Evolutionary conservation across 2,113 vertebrate genomes (phyloP).

Genomic region (Ursus arctos): DNA sequence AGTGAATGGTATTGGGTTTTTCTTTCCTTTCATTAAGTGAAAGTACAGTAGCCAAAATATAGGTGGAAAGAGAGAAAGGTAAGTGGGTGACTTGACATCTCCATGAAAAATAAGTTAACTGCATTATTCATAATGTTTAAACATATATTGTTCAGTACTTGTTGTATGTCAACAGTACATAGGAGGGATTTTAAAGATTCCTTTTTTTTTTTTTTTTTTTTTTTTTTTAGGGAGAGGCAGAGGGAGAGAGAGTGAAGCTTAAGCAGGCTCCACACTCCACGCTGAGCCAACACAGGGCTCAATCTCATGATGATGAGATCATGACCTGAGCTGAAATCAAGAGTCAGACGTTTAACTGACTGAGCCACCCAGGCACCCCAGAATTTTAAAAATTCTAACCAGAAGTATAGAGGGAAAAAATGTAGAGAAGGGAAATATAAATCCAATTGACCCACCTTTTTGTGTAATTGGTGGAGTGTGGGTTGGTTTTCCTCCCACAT

Average conservation of each 20-base stretch:
- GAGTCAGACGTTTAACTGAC: not conserved
- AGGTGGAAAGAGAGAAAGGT: not conserved
- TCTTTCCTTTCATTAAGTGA: conserved; percentile 13
- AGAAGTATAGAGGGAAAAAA: not conserved
- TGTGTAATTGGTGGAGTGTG: not conserved
- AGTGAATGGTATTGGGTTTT: not conserved
- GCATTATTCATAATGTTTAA: not conserved
- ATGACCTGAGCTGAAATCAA: not conserved
- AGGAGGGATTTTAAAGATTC: not conserved
- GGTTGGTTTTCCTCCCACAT: not conserved
- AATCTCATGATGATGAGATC: not conserved
- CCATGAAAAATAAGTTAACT: conserved; percentile 3
- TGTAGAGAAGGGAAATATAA: not conserved
- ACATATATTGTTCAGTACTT: conserved; percentile 10
- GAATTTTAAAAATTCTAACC: not conserved
- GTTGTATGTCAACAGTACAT: not conserved
- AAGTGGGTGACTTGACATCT: not conserved
- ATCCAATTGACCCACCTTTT: not conserved
- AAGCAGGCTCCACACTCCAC: not conserved
- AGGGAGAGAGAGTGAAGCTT: not conserved
- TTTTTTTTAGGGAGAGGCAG: not conserved
- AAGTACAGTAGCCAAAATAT: conserved; percentile 30
- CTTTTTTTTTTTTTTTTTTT: not conserved
- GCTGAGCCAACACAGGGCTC: not conserved
- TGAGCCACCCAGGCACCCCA: not conserved